Conservation (phyloP, 2,888 invertebrate species). For the Schrankia costaestrigalis region DNA sequence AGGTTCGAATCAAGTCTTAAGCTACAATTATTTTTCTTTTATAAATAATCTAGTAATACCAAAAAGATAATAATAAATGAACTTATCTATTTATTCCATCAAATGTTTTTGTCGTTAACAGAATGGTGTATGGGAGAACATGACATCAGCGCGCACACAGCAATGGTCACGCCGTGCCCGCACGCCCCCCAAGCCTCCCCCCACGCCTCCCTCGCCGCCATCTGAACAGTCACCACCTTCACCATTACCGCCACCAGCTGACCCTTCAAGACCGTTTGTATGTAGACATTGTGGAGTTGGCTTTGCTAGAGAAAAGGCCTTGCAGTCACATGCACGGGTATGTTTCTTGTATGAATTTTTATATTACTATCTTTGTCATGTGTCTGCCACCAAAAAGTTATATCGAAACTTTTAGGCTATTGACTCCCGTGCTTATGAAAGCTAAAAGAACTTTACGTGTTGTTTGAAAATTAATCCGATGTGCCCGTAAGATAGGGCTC, state of each 20-base stretch:
- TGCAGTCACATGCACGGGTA: constrained; percentile 87
- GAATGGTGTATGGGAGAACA: constrained; percentile 71
- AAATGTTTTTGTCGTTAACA: constrained; percentile 22
- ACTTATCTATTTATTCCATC: neutral
- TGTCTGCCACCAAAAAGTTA: neutral
- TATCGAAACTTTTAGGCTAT: too few relatives aligned
- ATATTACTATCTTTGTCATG: neutral
- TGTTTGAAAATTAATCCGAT: neutral
- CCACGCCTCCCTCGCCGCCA: constrained; percentile 45
- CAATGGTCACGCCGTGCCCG: constrained; percentile 66
- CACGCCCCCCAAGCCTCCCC: constrained; percentile 44
- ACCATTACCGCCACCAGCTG: constrained; percentile 64
- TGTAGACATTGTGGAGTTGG: constrained; percentile 85
- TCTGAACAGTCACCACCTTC: constrained; percentile 36
- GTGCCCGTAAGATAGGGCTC: too few relatives aligned
- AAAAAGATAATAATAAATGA: neutral
- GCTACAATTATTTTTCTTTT: too few relatives aligned
- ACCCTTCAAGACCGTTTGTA: constrained; percentile 89
- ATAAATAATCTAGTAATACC: too few relatives aligned
- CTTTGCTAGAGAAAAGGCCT: constrained; percentile 90
- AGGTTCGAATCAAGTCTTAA: too few relatives aligned
- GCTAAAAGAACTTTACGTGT: too few relatives aligned
- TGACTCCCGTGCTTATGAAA: too few relatives aligned
- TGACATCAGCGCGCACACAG: constrained; percentile 77
- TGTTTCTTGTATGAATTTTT: constrained; percentile 15